Evolutionary conservation across 2,113 vertebrate genomes (phyloP).

Genomic region (Xenopus tropicalis): DNA sequence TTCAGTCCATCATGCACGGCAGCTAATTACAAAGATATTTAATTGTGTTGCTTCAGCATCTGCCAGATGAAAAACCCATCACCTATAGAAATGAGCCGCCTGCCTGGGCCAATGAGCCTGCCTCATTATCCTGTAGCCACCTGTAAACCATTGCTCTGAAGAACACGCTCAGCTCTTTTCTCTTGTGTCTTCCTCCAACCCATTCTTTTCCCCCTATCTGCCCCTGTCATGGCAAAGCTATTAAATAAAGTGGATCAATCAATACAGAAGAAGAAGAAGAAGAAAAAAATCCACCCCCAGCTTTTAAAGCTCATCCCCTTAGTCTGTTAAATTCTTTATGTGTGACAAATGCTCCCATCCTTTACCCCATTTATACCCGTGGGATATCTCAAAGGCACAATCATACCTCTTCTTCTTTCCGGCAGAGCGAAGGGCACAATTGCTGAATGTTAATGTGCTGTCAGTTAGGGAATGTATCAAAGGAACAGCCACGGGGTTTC

Average conservation of each 20-base stretch:
- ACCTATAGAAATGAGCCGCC: not conserved
- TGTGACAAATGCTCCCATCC: slow-evolving; percentile 19
- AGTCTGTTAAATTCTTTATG: not conserved
- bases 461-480: slow-evolving; percentile 45
- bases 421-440: slow-evolving; percentile 39
- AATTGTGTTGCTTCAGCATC: not conserved
- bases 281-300: not conserved
- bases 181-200: not conserved
- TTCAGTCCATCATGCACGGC: no score
- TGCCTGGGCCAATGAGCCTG: not conserved
- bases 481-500: slow-evolving; percentile 40
- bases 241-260: not conserved
- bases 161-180: not conserved
- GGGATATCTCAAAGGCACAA: slow-evolving; percentile 39
- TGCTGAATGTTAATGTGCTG: slow-evolving; percentile 43
- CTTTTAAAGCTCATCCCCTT: slow-evolving; percentile 4
- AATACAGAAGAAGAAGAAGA: not conserved
- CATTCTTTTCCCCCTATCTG: not conserved
- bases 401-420: slow-evolving; percentile 42
- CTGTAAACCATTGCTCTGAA: not conserved
- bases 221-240: not conserved
- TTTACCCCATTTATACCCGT: slow-evolving; percentile 22
- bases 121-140: not conserved
- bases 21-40: not conserved
- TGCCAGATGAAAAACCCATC: not conserved